Evolutionary conservation across 2,797 vertebrate species (phyloP), one percentile per base, ranked within the genome.

Genomic region (Neopelma chrysocephalum): DNA sequence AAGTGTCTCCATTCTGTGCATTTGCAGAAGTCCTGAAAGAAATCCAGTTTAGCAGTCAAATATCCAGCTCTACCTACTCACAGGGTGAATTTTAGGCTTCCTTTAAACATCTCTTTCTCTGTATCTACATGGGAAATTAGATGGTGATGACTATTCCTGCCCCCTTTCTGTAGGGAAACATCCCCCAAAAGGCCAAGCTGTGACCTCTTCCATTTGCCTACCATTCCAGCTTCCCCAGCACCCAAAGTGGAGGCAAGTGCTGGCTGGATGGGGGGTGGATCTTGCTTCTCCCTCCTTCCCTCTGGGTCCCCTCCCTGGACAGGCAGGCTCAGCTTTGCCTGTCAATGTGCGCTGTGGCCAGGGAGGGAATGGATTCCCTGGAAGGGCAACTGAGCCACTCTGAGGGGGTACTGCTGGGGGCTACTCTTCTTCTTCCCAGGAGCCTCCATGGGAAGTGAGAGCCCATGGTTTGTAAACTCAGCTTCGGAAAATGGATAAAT

Each of bases 281-380:
- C 17, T 72, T 58, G 16, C 12, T 71, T 14, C 22, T 48, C 31
- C 43, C 15, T 79, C 54, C 36, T 61, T 60, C 50, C 36, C 29
- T 36, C 36, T 6, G 25, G 29, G 13, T 3, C 19, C 10, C 4
- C 8, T 75, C 4, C 13, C 48, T 3, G 3, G 23, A 26, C 17
- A 42, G 43, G 56, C 7, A 66, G 69, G n/a, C 3, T 51, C 27
- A 66, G 61, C 53, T 89, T 75, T 87, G 40, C n/a, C 53, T 12
- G 0, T 40, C 10, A 0, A 29, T 4, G 1, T 19, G 20, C 0
- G 0, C 16, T 1, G 2, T 6, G 6, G 15, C 29, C 3, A 1
- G 29, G 2, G 0, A 79, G 12, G 34, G 26, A 71, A 48, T 45
- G 4, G 1, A 31, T 15, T 82, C 32, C 50, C 80, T 83, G 68